Evolutionary conservation across 2,797 vertebrate species (phyloP), one percentile per base, ranked within the genome.

Genomic region (Psittacula echo): DNA sequence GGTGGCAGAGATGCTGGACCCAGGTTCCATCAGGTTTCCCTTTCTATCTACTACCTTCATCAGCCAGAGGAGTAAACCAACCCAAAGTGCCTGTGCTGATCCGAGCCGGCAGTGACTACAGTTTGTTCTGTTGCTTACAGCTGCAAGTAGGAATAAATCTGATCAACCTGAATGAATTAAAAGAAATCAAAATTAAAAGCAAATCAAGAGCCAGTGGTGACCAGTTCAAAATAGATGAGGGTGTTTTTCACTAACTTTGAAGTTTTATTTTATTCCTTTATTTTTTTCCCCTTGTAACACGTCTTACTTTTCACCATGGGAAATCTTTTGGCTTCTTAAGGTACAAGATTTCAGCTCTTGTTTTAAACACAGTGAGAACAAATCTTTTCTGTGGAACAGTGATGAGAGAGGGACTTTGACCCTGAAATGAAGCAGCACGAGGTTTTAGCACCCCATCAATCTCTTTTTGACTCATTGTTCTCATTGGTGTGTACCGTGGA

Each of bases 91-190:
- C 48, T 68, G 0, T 78, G 95, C 96, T 72, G 75, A 91, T 72
- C 85, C 2, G 23, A 97, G 96, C 96, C 97, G 96, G 95, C 96
- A 97, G 97, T 64, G 97, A 97, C 96, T 98, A 98, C 98, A 98
- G 98, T 98, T 98, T 98, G 98, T 98, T 98, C 97, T 98, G 97
- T 98, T 98, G 98, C 98, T 98, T 98, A 98, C 98, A 98, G 97
- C 94, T 97, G 76, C 91, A 70, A 24, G 62, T 62, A 96, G 93
- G 88, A 92, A 32, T 87, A 87, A 92, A 93, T 95, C 18, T 91
- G 96, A 64, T 95, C 72, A 76, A 85, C 66, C 54, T 81, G 76
- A 79, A 90, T 79, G 44, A 77, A 37, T 65, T 2, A 3, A 42
- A 11, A 41, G 53, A 5, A 75, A 34, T 4, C 11, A 24, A 21